phyloP scores from a whole-genome alignment of 2,888 invertebrate genomes.

The Pelosia muscerda region DNA sequence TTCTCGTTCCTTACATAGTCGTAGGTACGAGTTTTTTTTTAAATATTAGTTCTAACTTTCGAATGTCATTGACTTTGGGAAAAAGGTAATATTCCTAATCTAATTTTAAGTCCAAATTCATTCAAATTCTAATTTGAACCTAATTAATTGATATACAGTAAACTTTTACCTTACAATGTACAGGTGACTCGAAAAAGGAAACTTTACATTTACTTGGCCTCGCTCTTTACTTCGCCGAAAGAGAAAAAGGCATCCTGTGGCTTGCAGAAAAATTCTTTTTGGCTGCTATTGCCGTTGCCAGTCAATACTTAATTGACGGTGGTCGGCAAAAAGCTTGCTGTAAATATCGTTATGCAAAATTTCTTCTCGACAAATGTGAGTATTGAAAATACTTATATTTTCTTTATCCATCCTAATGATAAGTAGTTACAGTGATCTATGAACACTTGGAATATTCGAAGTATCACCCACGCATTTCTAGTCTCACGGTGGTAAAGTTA shows the following conservation, averaged over 20 bases:
- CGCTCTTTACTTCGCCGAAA: slow-evolving; percentile 74
- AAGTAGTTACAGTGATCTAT: too few species aligned
- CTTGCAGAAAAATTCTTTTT: slow-evolving; percentile 85
- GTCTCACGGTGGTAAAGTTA: background rate
- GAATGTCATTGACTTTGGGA: too few species aligned
- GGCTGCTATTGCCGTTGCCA: slow-evolving; percentile 77
- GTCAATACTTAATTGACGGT: slow-evolving; percentile 76
- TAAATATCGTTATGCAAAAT: slow-evolving; percentile 84
- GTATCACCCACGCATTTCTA: background rate
- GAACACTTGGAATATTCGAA: too few species aligned
- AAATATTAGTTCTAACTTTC: too few species aligned
- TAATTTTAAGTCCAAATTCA: too few species aligned
- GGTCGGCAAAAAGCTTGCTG: slow-evolving; percentile 81
- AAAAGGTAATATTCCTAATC: too few species aligned
- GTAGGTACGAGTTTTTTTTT: too few species aligned
- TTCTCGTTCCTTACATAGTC: background rate
- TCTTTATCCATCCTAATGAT: slow-evolving; percentile 10
- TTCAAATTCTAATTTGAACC: too few species aligned
- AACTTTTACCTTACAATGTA: slow-evolving; percentile 22
- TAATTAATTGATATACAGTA: background rate
- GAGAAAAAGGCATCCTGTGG: slow-evolving; percentile 85
- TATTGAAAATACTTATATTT: slow-evolving; percentile 13
- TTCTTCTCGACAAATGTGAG: slow-evolving; percentile 85
- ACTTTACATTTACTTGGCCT: slow-evolving; percentile 74
- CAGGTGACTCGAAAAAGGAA: slow-evolving; percentile 76